phyloP scores from a whole-genome alignment of 2,888 invertebrate genomes.

The Tridacna crocea region DNA sequence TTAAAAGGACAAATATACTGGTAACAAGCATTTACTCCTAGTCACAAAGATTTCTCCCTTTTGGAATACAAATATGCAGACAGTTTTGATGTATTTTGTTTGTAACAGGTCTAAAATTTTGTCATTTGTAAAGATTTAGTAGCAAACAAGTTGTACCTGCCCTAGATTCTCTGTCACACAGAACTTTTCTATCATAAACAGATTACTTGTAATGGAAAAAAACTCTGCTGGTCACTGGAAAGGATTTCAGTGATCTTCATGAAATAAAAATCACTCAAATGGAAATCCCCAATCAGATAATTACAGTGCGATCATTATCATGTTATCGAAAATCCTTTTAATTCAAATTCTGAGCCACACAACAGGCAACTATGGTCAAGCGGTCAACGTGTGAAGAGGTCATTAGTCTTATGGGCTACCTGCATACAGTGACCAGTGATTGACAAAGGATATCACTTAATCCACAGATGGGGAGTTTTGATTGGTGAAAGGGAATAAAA shows the following conservation, averaged over 20 bases:
- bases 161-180: too few relatives aligned
- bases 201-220: too few relatives aligned
- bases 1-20: neutral
- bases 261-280: neutral
- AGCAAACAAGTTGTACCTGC: too few relatives aligned
- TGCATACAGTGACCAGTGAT: conserved; percentile 14
- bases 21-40: neutral
- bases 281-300: conserved; percentile 1
- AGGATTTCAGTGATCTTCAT: too few relatives aligned
- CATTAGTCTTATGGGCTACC: conserved; percentile 16
- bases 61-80: too few relatives aligned
- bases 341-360: neutral
- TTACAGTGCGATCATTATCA: neutral
- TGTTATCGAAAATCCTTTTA: conserved; percentile 18
- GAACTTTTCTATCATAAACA: too few relatives aligned
- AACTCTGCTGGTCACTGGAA: too few relatives aligned
- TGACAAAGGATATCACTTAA: conserved; percentile 20
- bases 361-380: conserved; percentile 7
- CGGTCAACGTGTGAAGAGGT: conserved; percentile 24
- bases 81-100: too few relatives aligned
- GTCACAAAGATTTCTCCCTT: too few relatives aligned
- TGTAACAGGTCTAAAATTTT: too few relatives aligned
- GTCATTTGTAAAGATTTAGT: too few relatives aligned
- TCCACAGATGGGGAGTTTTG: neutral
- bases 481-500: neutral